Conservation (phyloP, 2,797 vertebrate genomes). For the Euphonia xanthogaster region DNA sequence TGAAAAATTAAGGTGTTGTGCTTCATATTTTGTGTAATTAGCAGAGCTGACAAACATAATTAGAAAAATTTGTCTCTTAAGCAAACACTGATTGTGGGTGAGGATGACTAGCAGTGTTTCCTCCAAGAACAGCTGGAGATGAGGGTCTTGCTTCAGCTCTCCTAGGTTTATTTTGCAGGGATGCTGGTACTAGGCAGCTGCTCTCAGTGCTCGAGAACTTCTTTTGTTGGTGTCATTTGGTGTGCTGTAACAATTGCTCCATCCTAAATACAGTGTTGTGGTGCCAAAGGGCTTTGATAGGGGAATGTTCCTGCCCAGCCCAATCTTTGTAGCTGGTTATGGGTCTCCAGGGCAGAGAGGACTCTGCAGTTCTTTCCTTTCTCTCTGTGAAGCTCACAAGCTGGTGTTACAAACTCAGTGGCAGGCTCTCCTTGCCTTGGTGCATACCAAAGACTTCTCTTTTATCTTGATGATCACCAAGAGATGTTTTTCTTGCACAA, state of each 20-base stretch:
- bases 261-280: background rate
- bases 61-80: background rate
- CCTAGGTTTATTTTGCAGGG: background rate
- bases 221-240: accelerated
- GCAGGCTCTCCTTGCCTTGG: background rate
- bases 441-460: background rate
- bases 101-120: background rate
- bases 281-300: background rate
- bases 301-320: background rate
- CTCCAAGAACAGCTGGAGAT: background rate
- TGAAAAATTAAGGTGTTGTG: background rate
- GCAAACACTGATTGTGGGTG: background rate
- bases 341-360: background rate
- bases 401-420: background rate
- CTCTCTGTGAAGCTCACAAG: background rate
- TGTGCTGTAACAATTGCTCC: background rate
- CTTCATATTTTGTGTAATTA: background rate
- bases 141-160: accelerated
- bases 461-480: background rate
- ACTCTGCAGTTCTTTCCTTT: background rate
- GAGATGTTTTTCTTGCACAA: background rate
- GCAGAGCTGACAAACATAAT: background rate
- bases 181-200: background rate
- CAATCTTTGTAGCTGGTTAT: background rate
- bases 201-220: accelerated